A percentile compares a stretch with the other conserved stretches of the same genome.
phyloP scores from a whole-genome alignment of 2,113 vertebrate genomes.

The Desmodus rotundus region DNA sequence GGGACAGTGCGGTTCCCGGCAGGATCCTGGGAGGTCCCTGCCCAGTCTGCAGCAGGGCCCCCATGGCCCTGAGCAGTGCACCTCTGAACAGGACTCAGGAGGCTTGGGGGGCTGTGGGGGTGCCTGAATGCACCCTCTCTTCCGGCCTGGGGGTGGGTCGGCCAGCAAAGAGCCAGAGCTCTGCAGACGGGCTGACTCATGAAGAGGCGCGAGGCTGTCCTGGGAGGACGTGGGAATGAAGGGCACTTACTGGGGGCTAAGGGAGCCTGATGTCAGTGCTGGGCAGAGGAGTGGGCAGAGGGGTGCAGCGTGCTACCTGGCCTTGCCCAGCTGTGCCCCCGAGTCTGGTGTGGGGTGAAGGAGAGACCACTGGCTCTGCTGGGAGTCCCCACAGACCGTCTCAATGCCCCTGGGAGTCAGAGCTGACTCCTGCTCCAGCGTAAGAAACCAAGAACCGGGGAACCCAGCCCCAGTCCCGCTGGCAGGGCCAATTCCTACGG shows the following conservation, averaged over 20 bases:
- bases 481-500: not conserved
- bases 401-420: not conserved
- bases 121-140: not conserved
- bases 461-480: not conserved
- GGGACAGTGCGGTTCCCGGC: not conserved
- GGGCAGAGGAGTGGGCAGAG: not conserved
- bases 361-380: not conserved
- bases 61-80: not conserved
- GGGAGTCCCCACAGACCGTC: not conserved
- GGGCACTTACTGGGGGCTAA: not conserved
- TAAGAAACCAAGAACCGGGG: not conserved
- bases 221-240: not conserved
- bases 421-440: not conserved
- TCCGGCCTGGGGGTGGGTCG: too few relatives aligned
- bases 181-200: not conserved
- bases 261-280: not conserved
- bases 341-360: not conserved
- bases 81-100: not conserved
- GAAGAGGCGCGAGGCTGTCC: not conserved
- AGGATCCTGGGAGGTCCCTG: not conserved
- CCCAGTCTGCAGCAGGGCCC: accelerated
- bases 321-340: not conserved
- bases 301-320: not conserved
- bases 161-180: not conserved
- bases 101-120: too few relatives aligned